phyloP scores from a whole-genome alignment of 1,140 invertebrate species.

The Acyrthosiphon pisum region DNA sequence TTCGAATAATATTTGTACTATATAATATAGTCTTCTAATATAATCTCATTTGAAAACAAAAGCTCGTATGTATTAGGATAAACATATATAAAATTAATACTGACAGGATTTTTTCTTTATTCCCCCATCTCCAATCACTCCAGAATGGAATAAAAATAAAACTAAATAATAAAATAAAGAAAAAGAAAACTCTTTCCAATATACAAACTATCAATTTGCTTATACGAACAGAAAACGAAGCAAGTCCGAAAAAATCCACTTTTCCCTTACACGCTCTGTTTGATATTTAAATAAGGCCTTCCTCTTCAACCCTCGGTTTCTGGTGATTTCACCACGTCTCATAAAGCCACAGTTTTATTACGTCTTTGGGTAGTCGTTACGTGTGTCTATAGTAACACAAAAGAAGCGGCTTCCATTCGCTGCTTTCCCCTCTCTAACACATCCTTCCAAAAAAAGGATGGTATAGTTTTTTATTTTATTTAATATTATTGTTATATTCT shows the following conservation, averaged over 20 bases:
- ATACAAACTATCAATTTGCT: slow-evolving; percentile 8
- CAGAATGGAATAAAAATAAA: slow-evolving; percentile 21
- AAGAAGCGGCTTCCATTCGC: neutral
- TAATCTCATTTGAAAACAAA: slow-evolving; percentile 18
- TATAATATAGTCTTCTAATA: neutral
- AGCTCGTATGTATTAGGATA: neutral
- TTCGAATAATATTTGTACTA: neutral
- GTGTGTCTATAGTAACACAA: slow-evolving; percentile 32
- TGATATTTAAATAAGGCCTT: slow-evolving; percentile 52
- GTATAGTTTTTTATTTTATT: slow-evolving; percentile 38
- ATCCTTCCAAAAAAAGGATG: neutral
- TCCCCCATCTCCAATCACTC: neutral
- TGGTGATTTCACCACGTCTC: slow-evolving; percentile 52
- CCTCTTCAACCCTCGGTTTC: slow-evolving; percentile 25
- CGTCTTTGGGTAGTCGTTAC: slow-evolving; percentile 47
- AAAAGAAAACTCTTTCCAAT: neutral
- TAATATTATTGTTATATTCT: slow-evolving; percentile 51
- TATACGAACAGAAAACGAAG: neutral
- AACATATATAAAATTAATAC: slow-evolving; percentile 14
- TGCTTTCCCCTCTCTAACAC: neutral
- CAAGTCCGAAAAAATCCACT: slow-evolving; percentile 38
- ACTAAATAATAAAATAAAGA: slow-evolving; percentile 22
- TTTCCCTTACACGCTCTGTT: slow-evolving; percentile 24
- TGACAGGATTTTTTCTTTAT: neutral
- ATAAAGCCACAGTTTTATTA: slow-evolving; percentile 50